A percentile compares a stretch with the other conserved stretches of the same genome.
These are phyloP conservation scores for Zaprionus taronus DNA, from an alignment of 1,140 invertebrate genomes.

Conservation along the genomic window DNA sequence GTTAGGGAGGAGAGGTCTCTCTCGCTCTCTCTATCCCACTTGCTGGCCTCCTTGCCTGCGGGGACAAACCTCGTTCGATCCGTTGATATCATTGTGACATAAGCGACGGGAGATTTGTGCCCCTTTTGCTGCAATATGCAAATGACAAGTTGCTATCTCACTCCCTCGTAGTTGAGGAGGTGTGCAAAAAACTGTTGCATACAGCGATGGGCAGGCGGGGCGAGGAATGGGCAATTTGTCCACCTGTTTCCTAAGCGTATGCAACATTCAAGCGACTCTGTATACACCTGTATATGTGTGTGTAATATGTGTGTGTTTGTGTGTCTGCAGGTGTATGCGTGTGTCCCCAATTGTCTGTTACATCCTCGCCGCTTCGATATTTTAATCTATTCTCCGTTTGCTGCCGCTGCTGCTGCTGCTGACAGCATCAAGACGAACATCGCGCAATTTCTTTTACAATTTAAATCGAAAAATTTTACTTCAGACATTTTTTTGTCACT, in stretches of 20 bases:
- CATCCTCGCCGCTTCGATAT: constrained; percentile 59
- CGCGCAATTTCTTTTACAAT: constrained; percentile 63
- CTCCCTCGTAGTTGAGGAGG: constrained; percentile 4
- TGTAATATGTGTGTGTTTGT: not conserved
- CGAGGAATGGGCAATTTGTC: constrained; percentile 14
- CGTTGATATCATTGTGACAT: constrained; percentile 59
- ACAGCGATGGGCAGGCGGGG: constrained; percentile 1
- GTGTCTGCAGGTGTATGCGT: constrained; percentile 3
- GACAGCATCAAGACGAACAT: constrained; percentile 59
- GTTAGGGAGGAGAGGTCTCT: not conserved
- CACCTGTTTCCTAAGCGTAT: constrained; percentile 61
- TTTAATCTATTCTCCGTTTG: constrained; percentile 68
- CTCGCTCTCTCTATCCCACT: not conserved
- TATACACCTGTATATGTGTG: not conserved
- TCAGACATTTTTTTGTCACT: constrained; percentile 62
- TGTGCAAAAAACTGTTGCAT: constrained; percentile 42
- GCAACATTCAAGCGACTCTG: constrained; percentile 14
- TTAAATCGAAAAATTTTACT: constrained; percentile 49
- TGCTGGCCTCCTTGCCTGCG: not conserved
- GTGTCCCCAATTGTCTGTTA: constrained; percentile 28
- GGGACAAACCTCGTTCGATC: constrained; percentile 6
- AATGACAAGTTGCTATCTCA: constrained; percentile 56
- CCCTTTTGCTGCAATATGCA: constrained; percentile 54
- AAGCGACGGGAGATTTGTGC: constrained; percentile 35
- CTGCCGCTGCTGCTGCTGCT: constrained; percentile 35